Percentiles rank a stretch among this genome's conserved stretches.
These are phyloP conservation scores for Scelioninae gen. 1 DNA, from an alignment of 2,888 invertebrate species.

Conservation along the genomic window DNA sequence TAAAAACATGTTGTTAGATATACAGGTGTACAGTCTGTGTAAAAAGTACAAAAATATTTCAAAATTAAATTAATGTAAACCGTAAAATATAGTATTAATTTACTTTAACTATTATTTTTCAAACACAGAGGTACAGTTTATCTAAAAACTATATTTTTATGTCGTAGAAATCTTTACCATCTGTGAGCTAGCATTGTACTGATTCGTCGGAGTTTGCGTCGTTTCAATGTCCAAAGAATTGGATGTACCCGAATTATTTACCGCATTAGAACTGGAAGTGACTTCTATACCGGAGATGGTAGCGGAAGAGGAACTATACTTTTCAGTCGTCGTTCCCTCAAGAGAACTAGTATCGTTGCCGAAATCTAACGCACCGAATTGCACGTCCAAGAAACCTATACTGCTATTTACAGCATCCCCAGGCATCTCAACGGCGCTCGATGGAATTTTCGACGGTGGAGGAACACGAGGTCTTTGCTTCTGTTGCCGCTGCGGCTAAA, in stretches of 20 bases:
- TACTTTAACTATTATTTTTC: too few relatives aligned
- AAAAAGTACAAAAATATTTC: too few relatives aligned
- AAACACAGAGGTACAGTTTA: too few relatives aligned
- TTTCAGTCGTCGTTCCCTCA: constrained; percentile 84
- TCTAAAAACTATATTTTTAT: too few relatives aligned
- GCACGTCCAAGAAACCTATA: constrained; percentile 93
- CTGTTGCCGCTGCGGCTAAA: constrained; percentile 79
- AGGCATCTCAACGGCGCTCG: constrained; percentile 98
- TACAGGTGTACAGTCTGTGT: too few relatives aligned
- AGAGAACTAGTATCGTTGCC: constrained; percentile 86
- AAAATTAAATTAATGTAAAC: too few relatives aligned
- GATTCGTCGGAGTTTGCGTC: constrained; percentile 76
- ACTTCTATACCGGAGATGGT: constrained; percentile 80
- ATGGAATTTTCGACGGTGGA: constrained; percentile 90
- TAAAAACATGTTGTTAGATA: too few relatives aligned
- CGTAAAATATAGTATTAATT: too few relatives aligned
- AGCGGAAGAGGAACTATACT: constrained; percentile 84
- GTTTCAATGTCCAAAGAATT: constrained; percentile 80
- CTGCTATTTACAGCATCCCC: constrained; percentile 91
- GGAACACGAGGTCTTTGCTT: constrained; percentile 82
- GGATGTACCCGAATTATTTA: constrained; percentile 75
- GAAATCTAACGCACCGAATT: constrained; percentile 95
- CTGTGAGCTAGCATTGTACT: constrained; percentile 80
- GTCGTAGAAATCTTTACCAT: constrained; percentile 73
- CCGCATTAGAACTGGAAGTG: constrained; percentile 75